Evolutionary conservation across 2,113 vertebrate species (phyloP), one percentile per base, ranked within the genome.

Genomic region (Phasianus colchicus): DNA sequence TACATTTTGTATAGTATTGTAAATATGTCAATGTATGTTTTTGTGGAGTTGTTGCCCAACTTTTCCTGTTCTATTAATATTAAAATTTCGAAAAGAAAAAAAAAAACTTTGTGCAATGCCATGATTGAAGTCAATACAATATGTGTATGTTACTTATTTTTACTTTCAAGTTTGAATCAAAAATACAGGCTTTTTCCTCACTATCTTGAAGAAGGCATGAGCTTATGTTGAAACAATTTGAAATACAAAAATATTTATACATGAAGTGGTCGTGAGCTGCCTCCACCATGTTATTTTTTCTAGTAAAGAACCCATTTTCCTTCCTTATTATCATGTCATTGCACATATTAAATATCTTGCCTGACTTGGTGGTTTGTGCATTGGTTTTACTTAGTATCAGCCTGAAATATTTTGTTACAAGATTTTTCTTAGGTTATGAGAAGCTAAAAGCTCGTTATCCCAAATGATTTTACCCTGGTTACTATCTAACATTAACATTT

Each of bases 41-140:
- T 42, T 70, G 19, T 70, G 74, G 74, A 43, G 25, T 42, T 16
- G 6, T 74, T 63, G 64, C 71, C 71, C 84, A 45, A 54, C 36
- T 54, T 67, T 4, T 61, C 38, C 34, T 73, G 54, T 77, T 87
- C 34, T 89, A 89, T 76, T 36, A 50, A 67, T 42, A 91, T 91
- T 58, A 87, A 87, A 93, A 79, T 66, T 36, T 75, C 27, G 36
- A 85, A 89, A 93, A 72, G 11, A 19, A 63, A 70, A 88, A 61
- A 32, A 61, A 22, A 66, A 21, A 60, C 11, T 48, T 85, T 70
- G 50, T 91, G 71, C 67, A 91, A 79, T 93, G 75, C 89, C 55
- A 34, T 79, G 55, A 70, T 66, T 91, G 69, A 77, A 86, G 80
- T 80, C 29, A 43, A 2, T 38, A 8, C 27, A 32, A 18, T 42